Percentiles rank a stretch among this genome's conserved stretches.
Conservation (phyloP, 2,797 vertebrate genomes). For the Anniella stebbinsi region DNA sequence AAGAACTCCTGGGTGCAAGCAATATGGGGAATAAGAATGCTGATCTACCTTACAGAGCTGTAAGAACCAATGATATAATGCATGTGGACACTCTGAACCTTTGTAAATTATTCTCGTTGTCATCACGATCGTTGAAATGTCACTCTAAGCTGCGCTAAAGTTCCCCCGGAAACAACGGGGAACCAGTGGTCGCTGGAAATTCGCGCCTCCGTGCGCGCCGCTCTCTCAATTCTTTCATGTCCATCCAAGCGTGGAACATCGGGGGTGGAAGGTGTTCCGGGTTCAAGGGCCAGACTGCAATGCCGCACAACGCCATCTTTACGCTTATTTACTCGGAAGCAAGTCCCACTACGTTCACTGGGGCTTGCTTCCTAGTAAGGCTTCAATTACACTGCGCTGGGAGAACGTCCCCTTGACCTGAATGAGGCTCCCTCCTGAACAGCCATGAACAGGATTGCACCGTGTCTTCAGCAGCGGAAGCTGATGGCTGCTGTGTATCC, state of each 20-base stretch:
- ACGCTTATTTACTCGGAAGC: background rate
- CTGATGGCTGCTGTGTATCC: too few species aligned
- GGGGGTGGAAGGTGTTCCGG: too few species aligned
- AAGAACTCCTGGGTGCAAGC: background rate
- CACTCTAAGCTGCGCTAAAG: too few species aligned
- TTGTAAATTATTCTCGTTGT: background rate
- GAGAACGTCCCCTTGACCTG: background rate
- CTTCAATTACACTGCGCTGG: background rate
- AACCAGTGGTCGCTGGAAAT: background rate
- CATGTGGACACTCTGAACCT: too few species aligned
- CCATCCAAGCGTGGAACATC: background rate
- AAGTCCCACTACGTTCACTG: background rate
- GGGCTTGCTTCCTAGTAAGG: background rate
- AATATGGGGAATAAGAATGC: background rate
- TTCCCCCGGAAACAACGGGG: background rate
- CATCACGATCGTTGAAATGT: background rate
- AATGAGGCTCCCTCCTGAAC: background rate
- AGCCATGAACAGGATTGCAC: background rate
- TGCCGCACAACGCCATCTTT: background rate
- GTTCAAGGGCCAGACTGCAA: background rate
- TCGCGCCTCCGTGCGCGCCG: too few species aligned
- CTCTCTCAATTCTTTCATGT: background rate
- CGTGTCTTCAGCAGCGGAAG: too few species aligned
- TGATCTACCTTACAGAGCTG: background rate
- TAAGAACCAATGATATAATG: background rate